phyloP scores from a whole-genome alignment of 2,888 invertebrate genomes.

The Lagria hirta region DNA sequence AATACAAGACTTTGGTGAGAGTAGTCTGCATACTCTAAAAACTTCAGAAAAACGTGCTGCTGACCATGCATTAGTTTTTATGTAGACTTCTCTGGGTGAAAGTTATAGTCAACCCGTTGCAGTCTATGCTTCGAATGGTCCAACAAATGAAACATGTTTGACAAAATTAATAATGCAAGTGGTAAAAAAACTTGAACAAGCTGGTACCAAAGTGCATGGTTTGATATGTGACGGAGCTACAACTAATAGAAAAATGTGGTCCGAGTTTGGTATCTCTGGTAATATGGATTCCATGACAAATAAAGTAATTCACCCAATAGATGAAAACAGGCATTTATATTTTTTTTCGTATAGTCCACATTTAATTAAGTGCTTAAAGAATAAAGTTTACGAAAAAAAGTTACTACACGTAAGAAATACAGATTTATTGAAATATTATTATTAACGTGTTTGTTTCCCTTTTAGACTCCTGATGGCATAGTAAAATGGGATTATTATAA shows the following conservation, averaged over 20 bases:
- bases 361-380: slow-evolving; percentile 6
- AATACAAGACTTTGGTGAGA: slow-evolving; percentile 7
- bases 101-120: slow-evolving; percentile 28
- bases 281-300: slow-evolving; percentile 12
- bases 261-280: slow-evolving; percentile 23
- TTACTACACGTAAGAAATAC: background rate
- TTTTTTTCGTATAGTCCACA: slow-evolving; percentile 27
- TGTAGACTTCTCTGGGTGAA: slow-evolving; percentile 28
- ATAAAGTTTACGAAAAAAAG: slow-evolving; percentile 4
- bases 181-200: slow-evolving; percentile 4
- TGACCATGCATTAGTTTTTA: slow-evolving; percentile 27
- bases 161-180: slow-evolving; percentile 4
- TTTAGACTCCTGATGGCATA: slow-evolving; percentile 3
- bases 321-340: slow-evolving; percentile 25
- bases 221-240: slow-evolving; percentile 28
- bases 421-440: background rate
- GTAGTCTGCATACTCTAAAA: background rate
- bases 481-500: background rate
- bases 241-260: slow-evolving; percentile 30
- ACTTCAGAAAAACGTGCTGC: slow-evolving; percentile 3
- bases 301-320: slow-evolving; percentile 25
- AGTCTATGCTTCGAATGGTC: slow-evolving; percentile 27
- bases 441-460: background rate
- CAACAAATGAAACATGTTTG: slow-evolving; percentile 18
- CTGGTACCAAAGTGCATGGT: slow-evolving; percentile 26